Evolutionary conservation across 2,888 invertebrate genomes (phyloP), one percentile per base, ranked within the genome.

Genomic region (Pimpla rufipes): DNA sequence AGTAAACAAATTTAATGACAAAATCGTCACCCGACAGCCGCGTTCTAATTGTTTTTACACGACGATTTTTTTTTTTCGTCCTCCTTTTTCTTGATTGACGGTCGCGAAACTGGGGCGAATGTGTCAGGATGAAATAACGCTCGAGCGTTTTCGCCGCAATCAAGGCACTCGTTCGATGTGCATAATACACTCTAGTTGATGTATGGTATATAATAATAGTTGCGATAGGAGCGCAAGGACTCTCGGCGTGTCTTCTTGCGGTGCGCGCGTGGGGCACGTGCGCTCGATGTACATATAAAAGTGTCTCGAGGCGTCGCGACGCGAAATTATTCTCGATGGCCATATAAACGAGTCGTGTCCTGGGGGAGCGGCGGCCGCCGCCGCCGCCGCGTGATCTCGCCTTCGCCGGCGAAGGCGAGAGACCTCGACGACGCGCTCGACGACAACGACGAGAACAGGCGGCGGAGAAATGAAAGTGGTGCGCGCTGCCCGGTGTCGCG

Each of bases 381-480:
- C 45, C 71, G 71, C 71, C 71, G 29, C 57, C 42, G 57, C 42
- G 57, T 21, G 42, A 2, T 29, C 6, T 73, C 73, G 73, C 59
- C 73, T 57, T 47, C 59, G 73, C 57, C 23, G 57, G 18, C 45
- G 18, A 4, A n/a, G n/a, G n/a, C 52, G 37, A 42, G 35, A 47
- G 68, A 52, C 52, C 37, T 35, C 52, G 68, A 13, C 52, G 70
- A 55, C 40, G 67, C 21, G 52, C 3, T 16, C 29, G 73, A 45
- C 57, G 47, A 59, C 55, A 29, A 59, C 73, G 73, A 59, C 57
- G 73, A 55, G 42, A 59, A 59, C 35, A 59, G 29, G 71, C 29
- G 29, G 29, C n/a, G 52, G 79, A 79, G 83, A 83, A 83, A 83
- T 83, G 83, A 83, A 83, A 83, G 83, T 79, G 82, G 74, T 73